Evolutionary conservation across 1,140 invertebrate genomes (phyloP).

Genomic region (Adoxophyes honmai): DNA sequence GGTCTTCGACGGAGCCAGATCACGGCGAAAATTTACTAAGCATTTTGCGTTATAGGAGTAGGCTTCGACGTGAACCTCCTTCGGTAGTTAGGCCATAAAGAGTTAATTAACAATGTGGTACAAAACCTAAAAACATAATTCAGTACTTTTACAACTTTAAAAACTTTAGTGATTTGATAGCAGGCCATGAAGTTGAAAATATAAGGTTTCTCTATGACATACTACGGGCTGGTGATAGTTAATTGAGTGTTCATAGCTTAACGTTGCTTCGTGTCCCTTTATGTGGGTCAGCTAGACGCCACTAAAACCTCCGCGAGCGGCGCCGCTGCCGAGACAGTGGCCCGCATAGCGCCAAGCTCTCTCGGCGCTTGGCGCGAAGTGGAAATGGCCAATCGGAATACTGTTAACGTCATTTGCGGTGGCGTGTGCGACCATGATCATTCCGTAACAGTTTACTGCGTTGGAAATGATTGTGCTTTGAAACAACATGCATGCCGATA

Average conservation of each 20-base stretch:
- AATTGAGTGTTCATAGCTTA: slow-evolving; percentile 6
- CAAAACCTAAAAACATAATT: no score
- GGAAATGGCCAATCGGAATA: slow-evolving; percentile 13
- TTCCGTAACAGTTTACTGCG: slow-evolving; percentile 8
- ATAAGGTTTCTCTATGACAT: no score
- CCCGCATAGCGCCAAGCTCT: background rate
- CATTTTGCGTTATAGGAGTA: no score
- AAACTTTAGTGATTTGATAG: no score
- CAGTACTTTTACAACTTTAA: no score
- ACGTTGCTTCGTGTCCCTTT: background rate
- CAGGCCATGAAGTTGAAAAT: no score
- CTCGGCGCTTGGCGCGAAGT: background rate
- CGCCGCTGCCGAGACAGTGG: background rate
- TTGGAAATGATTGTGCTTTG: background rate
- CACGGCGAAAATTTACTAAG: no score
- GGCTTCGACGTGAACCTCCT: no score
- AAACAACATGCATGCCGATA: background rate
- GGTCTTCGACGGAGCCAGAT: no score
- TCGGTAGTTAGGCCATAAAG: no score
- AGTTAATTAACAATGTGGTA: no score
- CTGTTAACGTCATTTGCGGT: slow-evolving; percentile 11
- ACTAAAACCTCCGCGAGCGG: background rate
- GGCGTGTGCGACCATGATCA: slow-evolving; percentile 6
- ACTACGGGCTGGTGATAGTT: slow-evolving; percentile 9
- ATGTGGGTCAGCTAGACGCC: slow-evolving; percentile 10